Conservation (phyloP, 1,140 invertebrate genomes). For the Drosophila simulans region DNA sequence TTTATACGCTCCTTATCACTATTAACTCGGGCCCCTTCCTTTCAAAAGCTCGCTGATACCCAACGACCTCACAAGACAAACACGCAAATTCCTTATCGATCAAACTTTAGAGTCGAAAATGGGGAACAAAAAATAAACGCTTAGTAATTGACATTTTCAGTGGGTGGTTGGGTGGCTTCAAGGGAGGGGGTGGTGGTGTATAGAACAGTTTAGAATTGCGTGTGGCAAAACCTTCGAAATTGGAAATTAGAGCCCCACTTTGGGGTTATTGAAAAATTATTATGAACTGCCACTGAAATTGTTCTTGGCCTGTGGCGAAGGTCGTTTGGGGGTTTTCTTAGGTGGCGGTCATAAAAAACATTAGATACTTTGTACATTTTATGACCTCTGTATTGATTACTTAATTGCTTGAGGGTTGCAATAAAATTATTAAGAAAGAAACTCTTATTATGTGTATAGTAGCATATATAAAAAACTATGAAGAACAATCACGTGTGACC, state of each 20-base stretch:
- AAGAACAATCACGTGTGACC: slow-evolving; percentile 25
- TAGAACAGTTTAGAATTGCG: slow-evolving; percentile 50
- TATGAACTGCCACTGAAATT: slow-evolving; percentile 27
- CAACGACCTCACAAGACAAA: slow-evolving; percentile 25
- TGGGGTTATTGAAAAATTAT: slow-evolving; percentile 52
- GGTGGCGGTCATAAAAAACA: not conserved
- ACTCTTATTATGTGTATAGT: too few relatives aligned
- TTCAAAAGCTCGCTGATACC: slow-evolving; percentile 21
- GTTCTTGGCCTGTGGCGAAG: slow-evolving; percentile 46
- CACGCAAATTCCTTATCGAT: slow-evolving; percentile 79
- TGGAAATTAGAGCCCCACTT: slow-evolving; percentile 33
- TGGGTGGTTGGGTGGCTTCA: not conserved
- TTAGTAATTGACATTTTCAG: slow-evolving; percentile 48
- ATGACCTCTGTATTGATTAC: slow-evolving; percentile 1
- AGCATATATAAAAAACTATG: too few relatives aligned
- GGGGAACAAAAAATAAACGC: slow-evolving; percentile 13
- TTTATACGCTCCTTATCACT: slow-evolving; percentile 33
- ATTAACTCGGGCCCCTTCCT: slow-evolving; percentile 52
- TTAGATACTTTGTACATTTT: not conserved
- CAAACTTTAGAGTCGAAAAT: slow-evolving; percentile 65
- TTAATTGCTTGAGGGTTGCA: slow-evolving; percentile 2
- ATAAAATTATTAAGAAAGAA: not conserved
- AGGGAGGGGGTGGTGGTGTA: slow-evolving; percentile 1
- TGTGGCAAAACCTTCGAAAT: slow-evolving; percentile 58
- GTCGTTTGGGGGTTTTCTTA: slow-evolving; percentile 43